Conservation (phyloP, 2,888 invertebrate species). For the Agonopterix arenella region DNA sequence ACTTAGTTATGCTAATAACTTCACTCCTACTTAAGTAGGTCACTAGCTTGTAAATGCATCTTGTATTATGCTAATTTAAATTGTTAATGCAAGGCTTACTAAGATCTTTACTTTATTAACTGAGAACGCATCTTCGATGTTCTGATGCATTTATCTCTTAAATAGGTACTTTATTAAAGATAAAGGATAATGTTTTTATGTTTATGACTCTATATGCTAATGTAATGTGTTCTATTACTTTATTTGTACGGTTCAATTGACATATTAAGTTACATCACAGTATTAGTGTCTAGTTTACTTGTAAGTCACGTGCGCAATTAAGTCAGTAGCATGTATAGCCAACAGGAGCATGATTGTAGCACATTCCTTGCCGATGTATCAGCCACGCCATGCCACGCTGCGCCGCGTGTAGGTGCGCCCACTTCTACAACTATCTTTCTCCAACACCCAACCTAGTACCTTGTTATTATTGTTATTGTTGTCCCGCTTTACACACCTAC, state of each 20-base stretch:
- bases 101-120: too few species aligned
- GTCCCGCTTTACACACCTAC: constrained; percentile 7
- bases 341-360: constrained; percentile 34
- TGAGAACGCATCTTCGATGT: too few species aligned
- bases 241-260: neutral
- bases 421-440: constrained; percentile 15
- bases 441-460: constrained; percentile 3
- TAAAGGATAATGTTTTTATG: too few species aligned
- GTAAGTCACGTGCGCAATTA: constrained; percentile 26
- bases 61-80: too few species aligned
- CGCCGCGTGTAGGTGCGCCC: constrained; percentile 19
- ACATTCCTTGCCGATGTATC: constrained; percentile 47
- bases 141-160: too few species aligned
- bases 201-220: too few species aligned
- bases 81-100: too few species aligned
- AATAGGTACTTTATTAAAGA: too few species aligned
- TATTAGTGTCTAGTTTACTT: constrained; percentile 19
- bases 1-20: neutral
- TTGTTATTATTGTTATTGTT: constrained; percentile 7
- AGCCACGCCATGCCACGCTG: constrained; percentile 21
- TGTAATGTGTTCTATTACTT: too few species aligned
- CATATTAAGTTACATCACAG: neutral
- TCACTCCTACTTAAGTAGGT: too few species aligned
- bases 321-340: constrained; percentile 28
- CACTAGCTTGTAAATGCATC: too few species aligned